Conservation (phyloP, 2,113 vertebrate genomes). For the Clarias magur region DNA sequence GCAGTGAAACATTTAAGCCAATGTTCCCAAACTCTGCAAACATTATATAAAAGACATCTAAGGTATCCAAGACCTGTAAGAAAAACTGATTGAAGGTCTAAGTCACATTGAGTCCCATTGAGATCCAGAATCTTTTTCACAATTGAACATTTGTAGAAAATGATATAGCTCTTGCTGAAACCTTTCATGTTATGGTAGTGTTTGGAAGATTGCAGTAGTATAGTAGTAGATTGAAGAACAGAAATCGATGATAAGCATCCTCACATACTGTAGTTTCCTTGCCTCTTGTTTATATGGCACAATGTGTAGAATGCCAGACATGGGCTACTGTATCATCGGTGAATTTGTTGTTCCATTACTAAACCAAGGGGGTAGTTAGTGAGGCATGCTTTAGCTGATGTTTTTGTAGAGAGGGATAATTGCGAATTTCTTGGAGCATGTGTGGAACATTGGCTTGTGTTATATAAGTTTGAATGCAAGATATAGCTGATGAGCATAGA, state of each 20-base stretch:
- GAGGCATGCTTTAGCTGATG: background rate
- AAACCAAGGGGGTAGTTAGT: background rate
- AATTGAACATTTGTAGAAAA: background rate
- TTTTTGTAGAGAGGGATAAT: background rate
- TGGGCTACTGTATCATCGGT: background rate
- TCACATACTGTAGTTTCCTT: background rate
- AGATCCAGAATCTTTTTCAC: no score
- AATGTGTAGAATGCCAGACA: background rate
- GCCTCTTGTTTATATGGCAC: background rate
- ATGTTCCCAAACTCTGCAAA: background rate
- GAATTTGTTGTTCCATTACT: background rate
- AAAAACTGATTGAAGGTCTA: background rate
- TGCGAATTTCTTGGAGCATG: background rate
- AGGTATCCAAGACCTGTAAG: background rate
- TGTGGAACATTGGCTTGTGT: background rate
- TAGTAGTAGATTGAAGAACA: background rate
- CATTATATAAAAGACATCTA: background rate
- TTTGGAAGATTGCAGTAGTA: no score
- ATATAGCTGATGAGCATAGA: background rate
- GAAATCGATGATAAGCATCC: background rate
- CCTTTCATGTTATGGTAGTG: background rate
- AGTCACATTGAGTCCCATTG: no score
- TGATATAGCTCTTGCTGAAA: background rate
- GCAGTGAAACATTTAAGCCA: background rate
- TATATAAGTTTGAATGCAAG: background rate